Evolutionary conservation across 2,888 invertebrate genomes (phyloP).

Genomic region (Pharmacophagus antenor): DNA sequence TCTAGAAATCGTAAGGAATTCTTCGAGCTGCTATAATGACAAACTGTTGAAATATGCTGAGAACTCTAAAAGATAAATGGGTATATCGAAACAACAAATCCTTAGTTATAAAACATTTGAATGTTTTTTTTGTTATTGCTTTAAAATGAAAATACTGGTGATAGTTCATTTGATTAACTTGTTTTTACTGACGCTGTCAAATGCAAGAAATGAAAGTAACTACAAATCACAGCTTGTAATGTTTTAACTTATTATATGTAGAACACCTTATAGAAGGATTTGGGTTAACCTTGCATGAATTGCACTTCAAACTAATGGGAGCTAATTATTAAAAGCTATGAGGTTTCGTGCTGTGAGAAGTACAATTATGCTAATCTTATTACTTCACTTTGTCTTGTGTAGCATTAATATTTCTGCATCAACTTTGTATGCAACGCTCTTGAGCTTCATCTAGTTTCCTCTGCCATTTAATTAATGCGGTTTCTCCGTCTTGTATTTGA

Average conservation of each 20-base stretch:
- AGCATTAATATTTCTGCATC: conserved; percentile 56
- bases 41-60: too few species aligned
- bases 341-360: conserved; percentile 62
- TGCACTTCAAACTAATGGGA: conserved; percentile 49
- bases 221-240: too few species aligned
- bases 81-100: too few species aligned
- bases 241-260: too few species aligned
- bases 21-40: background rate
- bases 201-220: too few species aligned
- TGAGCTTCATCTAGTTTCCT: conserved; percentile 31
- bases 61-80: too few species aligned
- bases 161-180: too few species aligned
- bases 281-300: conserved; percentile 34
- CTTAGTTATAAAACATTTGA: too few species aligned
- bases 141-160: too few species aligned
- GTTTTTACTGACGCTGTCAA: too few species aligned
- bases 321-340: conserved; percentile 73
- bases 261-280: background rate
- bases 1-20: background rate
- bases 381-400: conserved; percentile 67
- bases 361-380: conserved; percentile 77
- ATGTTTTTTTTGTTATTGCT: too few species aligned
- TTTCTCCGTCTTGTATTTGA: conserved; percentile 13
- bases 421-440: conserved; percentile 40
- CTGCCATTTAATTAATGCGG: conserved; percentile 30